Evolutionary conservation across 1,140 invertebrate species (phyloP).

Genomic region (Euwallacea similis): DNA sequence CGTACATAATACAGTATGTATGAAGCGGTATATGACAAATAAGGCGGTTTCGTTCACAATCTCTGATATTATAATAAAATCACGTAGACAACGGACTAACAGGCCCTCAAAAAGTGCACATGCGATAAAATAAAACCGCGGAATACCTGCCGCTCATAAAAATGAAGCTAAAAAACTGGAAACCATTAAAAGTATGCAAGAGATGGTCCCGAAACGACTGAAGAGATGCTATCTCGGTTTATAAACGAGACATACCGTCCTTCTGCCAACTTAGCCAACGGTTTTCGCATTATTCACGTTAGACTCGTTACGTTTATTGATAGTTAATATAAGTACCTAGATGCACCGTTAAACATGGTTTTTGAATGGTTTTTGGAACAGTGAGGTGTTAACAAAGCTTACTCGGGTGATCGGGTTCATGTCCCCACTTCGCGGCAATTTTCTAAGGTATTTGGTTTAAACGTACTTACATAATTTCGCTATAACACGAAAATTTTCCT

Average conservation of each 20-base stretch:
- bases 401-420: too few species aligned
- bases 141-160: slow-evolving; percentile 32
- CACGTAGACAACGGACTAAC: slow-evolving; percentile 24
- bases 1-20: too few species aligned
- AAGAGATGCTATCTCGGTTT: slow-evolving; percentile 32
- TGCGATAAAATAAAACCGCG: slow-evolving; percentile 33
- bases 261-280: slow-evolving; percentile 6
- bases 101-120: slow-evolving; percentile 25
- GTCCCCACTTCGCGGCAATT: too few species aligned
- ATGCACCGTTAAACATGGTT: too few species aligned
- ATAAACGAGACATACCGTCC: slow-evolving; percentile 37
- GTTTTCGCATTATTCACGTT: slow-evolving; percentile 14
- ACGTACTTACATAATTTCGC: too few species aligned
- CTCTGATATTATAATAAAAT: slow-evolving; percentile 17
- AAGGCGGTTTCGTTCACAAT: not conserved
- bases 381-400: too few species aligned
- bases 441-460: too few species aligned
- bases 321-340: too few species aligned
- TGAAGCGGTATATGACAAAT: too few species aligned
- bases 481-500: too few species aligned
- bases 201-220: slow-evolving; percentile 37
- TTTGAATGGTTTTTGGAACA: too few species aligned
- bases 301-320: not conserved
- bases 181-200: slow-evolving; percentile 37
- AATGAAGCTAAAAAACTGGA: slow-evolving; percentile 31